These are phyloP conservation scores for Pteria penguin DNA, from an alignment of 2,888 invertebrate species.

Conservation along the genomic window DNA sequence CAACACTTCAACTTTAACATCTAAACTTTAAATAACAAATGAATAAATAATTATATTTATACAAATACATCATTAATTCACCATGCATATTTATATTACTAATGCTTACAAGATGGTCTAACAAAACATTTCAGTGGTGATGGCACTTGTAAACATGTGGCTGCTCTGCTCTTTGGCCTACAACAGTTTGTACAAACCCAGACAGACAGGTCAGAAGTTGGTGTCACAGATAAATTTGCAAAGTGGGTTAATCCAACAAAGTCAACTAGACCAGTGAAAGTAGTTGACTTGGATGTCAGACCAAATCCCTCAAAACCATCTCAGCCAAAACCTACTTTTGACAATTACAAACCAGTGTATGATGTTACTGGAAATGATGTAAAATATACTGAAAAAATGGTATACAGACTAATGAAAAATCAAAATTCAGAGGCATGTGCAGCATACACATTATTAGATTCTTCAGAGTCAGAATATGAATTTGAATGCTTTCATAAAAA, in stretches of 20 bases:
- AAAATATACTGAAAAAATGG: background rate
- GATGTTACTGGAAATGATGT: background rate
- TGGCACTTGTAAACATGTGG: background rate
- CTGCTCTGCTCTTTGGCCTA: background rate
- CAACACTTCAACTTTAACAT: too few species aligned
- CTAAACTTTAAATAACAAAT: too few species aligned
- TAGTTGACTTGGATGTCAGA: background rate
- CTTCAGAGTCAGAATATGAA: background rate
- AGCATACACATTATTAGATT: background rate
- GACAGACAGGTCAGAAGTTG: background rate
- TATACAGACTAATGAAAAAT: constrained; percentile 3
- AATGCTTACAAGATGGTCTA: too few species aligned
- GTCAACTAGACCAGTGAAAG: constrained; percentile 2
- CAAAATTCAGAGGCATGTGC: constrained; percentile 4
- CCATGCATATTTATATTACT: too few species aligned
- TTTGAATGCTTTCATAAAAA: too few species aligned
- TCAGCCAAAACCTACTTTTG: background rate
- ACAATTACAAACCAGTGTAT: background rate
- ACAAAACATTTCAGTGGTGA: constrained; percentile 6
- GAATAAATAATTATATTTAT: too few species aligned
- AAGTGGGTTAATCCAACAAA: background rate
- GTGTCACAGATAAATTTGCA: constrained; percentile 5
- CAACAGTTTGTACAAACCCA: background rate
- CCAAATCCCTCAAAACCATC: background rate
- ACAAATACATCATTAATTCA: too few species aligned